Evolutionary conservation across 2,797 vertebrate genomes (phyloP).

Genomic region (Thunnus albacares): DNA sequence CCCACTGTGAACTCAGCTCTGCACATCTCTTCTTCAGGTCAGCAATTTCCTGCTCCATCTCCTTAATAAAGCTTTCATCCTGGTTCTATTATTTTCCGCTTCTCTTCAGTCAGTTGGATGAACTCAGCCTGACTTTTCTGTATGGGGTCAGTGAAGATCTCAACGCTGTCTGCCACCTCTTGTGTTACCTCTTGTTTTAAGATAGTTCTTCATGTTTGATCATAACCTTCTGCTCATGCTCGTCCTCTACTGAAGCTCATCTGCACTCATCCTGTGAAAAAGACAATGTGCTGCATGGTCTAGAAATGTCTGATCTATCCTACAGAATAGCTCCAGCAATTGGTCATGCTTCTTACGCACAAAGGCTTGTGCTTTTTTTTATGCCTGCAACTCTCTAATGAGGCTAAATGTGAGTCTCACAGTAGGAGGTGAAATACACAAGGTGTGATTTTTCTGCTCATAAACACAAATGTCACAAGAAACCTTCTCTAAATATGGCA

Average conservation of each 20-base stretch:
- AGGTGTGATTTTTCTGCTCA: too few species aligned
- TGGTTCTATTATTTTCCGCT: not conserved
- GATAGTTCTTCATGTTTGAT: not conserved
- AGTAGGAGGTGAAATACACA: too few species aligned
- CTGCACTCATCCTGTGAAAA: not conserved
- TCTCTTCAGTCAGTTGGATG: not conserved
- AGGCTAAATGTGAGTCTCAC: too few species aligned
- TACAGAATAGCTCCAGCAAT: slow-evolving; percentile 6
- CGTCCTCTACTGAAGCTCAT: not conserved
- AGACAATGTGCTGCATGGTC: not conserved
- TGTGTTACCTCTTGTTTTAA: not conserved
- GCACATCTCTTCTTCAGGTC: not conserved
- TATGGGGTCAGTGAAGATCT: not conserved
- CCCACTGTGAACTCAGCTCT: not conserved
- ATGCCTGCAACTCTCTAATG: too few species aligned
- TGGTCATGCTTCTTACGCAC: too few species aligned
- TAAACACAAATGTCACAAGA: too few species aligned
- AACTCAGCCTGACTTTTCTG: not conserved
- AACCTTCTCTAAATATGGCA: too few species aligned
- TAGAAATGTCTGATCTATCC: slow-evolving; percentile 9
- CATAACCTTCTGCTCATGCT: not conserved
- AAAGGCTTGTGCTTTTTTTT: too few species aligned
- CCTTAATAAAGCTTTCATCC: not conserved
- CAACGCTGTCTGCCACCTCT: not conserved
- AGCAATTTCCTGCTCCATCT: not conserved